phyloP scores from a whole-genome alignment of 2,888 invertebrate genomes.

The Pseudococcus longispinus region DNA sequence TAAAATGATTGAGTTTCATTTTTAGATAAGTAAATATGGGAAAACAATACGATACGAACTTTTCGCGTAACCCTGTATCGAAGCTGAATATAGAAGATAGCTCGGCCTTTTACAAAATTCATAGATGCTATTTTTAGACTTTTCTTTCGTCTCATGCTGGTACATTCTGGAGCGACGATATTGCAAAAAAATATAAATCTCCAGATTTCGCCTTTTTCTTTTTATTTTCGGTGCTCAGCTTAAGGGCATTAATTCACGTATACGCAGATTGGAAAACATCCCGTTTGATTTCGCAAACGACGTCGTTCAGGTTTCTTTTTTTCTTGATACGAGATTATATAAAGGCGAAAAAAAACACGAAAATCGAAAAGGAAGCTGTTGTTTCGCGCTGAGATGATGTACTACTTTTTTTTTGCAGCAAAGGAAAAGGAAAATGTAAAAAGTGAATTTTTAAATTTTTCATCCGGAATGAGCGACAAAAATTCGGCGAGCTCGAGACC shows the following conservation, averaged over 20 bases:
- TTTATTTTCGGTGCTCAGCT: background rate
- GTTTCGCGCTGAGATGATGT: background rate
- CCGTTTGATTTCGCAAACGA: constrained; percentile 12
- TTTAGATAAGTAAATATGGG: background rate
- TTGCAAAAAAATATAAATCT: constrained; percentile 24
- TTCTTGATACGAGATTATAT: background rate
- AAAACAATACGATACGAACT: background rate
- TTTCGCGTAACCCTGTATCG: background rate
- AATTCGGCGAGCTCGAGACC: background rate
- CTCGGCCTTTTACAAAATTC: background rate
- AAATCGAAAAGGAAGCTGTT: constrained; percentile 6
- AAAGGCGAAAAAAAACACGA: background rate
- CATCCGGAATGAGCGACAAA: background rate
- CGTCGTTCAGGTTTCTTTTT: background rate
- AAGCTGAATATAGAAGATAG: background rate
- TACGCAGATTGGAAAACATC: constrained; percentile 7
- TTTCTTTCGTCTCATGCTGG: background rate
- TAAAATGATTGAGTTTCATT: background rate
- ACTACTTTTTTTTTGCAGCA: background rate
- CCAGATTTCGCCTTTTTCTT: background rate
- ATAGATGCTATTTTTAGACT: background rate
- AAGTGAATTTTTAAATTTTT: constrained; percentile 16
- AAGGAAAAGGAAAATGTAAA: constrained; percentile 5
- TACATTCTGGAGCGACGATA: background rate
- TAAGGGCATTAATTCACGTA: constrained; percentile 14